Evolutionary conservation across 2,113 vertebrate genomes (phyloP).

Genomic region (Calyptommatus sinebrachiatus): DNA sequence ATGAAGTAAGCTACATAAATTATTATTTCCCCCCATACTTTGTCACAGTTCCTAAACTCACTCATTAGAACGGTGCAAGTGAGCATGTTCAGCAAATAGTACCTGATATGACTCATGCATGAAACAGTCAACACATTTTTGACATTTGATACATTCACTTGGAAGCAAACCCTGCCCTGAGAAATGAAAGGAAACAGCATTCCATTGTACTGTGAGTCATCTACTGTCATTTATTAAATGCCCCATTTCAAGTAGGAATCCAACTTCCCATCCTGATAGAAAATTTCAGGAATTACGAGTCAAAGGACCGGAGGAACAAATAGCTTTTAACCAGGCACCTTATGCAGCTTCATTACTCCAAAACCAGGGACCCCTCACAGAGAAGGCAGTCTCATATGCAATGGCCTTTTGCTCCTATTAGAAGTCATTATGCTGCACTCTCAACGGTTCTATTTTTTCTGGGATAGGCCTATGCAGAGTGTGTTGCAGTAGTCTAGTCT

Average conservation of each 20-base stretch:
- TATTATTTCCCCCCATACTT: not conserved
- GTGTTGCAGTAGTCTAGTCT: no score
- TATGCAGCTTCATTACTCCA: no score
- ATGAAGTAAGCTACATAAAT: not conserved
- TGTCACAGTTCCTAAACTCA: not conserved
- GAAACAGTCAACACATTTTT: not conserved
- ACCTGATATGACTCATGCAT: not conserved
- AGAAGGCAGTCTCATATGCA: no score
- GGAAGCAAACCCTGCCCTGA: not conserved
- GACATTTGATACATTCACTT: not conserved
- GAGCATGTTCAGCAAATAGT: not conserved
- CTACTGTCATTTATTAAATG: not conserved
- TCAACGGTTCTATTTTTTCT: no score
- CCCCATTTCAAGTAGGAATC: not conserved
- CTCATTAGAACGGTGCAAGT: not conserved
- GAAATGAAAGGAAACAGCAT: conserved; percentile 13
- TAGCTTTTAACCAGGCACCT: no score
- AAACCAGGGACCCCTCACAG: no score
- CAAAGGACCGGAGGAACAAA: not conserved
- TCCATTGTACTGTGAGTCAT: not conserved
- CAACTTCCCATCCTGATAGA: no score
- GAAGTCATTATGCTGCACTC: no score
- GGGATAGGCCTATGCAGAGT: no score
- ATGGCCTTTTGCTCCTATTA: no score
- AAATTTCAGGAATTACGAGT: not conserved